A percentile compares a stretch with the other conserved stretches of the same genome.
Conservation (phyloP, 2,113 vertebrate genomes). For the Corythaeola cristata region DNA sequence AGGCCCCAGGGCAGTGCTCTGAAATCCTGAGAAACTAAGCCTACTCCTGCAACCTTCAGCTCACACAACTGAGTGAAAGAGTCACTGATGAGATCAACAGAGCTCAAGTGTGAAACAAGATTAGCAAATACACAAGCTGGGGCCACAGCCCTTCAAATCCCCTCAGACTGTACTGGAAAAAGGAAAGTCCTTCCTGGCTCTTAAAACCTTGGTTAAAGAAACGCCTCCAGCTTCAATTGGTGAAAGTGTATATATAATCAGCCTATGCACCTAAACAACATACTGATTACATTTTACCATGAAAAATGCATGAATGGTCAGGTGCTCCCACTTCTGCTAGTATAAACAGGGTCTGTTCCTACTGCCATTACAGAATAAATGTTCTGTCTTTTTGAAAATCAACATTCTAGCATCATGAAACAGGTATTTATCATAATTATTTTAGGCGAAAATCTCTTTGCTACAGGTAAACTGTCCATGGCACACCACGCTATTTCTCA, state of each 20-base stretch:
- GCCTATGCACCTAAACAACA: not conserved
- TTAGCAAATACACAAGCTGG: not conserved
- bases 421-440: not conserved
- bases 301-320: not conserved
- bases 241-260: not conserved
- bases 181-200: not conserved
- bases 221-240: not conserved
- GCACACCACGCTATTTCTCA: not conserved
- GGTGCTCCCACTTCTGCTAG: not conserved
- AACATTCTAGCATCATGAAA: not conserved
- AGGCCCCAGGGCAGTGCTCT: not conserved
- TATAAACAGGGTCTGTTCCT: not conserved
- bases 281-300: not conserved
- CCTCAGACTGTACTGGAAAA: not conserved
- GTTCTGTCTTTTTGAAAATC: not conserved
- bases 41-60: not conserved
- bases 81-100: not conserved
- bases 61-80: not conserved
- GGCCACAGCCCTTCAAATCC: not conserved
- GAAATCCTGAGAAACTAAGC: not conserved
- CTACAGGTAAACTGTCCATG: not conserved
- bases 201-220: not conserved
- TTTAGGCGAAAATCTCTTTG: not conserved
- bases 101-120: not conserved
- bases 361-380: not conserved